Evolutionary conservation across 53 echinoderm and acorn worm genomes (phyloP), one percentile per base, ranked within the genome.

Genomic region (Luidia sarsii): DNA sequence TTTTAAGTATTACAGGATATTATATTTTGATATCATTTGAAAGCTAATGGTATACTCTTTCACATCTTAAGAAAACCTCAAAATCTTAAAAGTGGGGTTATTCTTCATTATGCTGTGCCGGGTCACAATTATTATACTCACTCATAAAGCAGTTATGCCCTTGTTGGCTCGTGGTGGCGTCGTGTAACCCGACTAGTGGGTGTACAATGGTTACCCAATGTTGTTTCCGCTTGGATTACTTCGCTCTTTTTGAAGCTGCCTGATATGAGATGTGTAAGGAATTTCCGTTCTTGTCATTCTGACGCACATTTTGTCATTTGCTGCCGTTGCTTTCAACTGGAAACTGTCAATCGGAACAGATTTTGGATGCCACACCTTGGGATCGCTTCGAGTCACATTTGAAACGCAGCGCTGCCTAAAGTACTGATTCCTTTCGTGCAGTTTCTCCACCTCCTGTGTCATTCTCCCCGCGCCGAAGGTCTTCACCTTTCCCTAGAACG

Each of bases 331-430:
- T 64, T 85, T 95, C 43, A 95, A 21, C 22, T 73, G 61, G 41
- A 92, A 80, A 38, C 92, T 88, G 28, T 95, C 84, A 34, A 95
- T 79, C 8, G 80, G 48, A 27, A 95, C 84, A 11, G 87, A 82
- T 0, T 43, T n/a, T 0, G 95, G 95, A 28, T 82, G 95, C 95
- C 95, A 95, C 9, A 95, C 90, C 0, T 65, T 33, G 2, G 71
- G 38, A 32, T 79, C 81, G 36, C 90, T 82, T 6, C 49, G 41
- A 5, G 82, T 64, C 14, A 92, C 90, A 25, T 85, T 66, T 13
- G 77, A 82, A 0, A 95, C 74, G 50, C 95, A 95, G 28, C 16
- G 52, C 9, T 90, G 72, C 20, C 67, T 34, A 31, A 86, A 50
- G 50, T 85, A 70, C 37, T 83, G 2, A 18, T 85, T 92, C 81